Base-by-base conservation (phyloP, 2,797 vertebrate genomes). In the Chlorospingus flavigularis region DNA sequence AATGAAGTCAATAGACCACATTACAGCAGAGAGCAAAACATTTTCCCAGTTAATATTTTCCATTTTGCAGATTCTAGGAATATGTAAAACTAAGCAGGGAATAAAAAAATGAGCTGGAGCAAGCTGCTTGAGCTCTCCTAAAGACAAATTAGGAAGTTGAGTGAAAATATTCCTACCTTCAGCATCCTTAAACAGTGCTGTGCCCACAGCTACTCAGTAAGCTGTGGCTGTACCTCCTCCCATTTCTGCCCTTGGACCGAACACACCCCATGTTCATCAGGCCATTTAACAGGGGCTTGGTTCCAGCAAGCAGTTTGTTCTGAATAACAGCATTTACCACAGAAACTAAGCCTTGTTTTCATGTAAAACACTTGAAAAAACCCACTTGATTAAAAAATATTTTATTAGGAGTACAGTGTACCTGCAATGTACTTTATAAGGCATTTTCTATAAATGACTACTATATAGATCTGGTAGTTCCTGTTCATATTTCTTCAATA, bases 401-500 rank as follows among this genome's bases (percentile, higher is more conserved):
- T 97, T 97, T 97, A 97, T 97, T 97, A 88, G 79, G 94, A 78
- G 97, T 97, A 97, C 97, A 97, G 95, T 97, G 97, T 97, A 97
- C 97, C 97, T 97, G 97, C 97, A 97, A 87, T 97, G 96, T 97
- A 97, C 97, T 97, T 97, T 95, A 91, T 91, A 92, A 96, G 90
- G 91, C 66, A 93, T 96, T 97, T 96, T 96, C 91, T 95, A 20
- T 95, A 96, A 96, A 94, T 85, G 94, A 79, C 88, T 93, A 35
- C 95, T 94, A 82, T 95, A 90, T 95, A 88, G 84, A 93, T 91
- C 39, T 86, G 91, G 78, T 74, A 92, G 72, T 94, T 94, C 72
- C 79, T 83, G 81, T 87, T 93, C 90, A 86, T 92, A 91, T 77
- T 94, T 93, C 89, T 86, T 93, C 83, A 91, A 95, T 95, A 95